Conservation (phyloP, 1,140 invertebrate species). For the Drosophila ananassae region DNA sequence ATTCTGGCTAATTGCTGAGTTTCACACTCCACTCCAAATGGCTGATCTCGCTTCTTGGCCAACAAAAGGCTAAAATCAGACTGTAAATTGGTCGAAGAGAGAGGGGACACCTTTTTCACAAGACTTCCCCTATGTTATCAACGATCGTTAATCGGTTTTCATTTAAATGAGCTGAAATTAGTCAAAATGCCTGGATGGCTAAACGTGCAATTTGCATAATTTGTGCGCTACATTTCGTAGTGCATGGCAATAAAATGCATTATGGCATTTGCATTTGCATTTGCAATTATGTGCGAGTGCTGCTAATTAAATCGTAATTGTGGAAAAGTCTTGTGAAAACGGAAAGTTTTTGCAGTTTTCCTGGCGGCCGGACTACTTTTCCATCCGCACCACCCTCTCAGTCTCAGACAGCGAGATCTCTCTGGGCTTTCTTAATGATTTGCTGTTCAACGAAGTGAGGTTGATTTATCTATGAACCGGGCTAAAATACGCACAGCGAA, state of each 20-base stretch:
- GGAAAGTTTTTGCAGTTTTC: conserved; percentile 57
- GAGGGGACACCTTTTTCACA: conserved; percentile 27
- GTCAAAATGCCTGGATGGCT: conserved; percentile 54
- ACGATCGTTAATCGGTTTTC: conserved; percentile 48
- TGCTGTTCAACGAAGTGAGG: conserved; percentile 52
- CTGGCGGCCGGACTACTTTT: conserved; percentile 13
- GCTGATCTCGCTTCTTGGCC: conserved; percentile 33
- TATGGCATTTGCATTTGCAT: conserved; percentile 46
- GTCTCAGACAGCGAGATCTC: neutral
- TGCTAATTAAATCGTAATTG: conserved; percentile 67
- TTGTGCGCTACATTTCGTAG: conserved; percentile 44
- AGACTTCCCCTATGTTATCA: conserved; percentile 49
- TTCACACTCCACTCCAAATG: conserved; percentile 26
- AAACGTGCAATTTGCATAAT: conserved; percentile 64
- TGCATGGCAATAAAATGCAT: conserved; percentile 66
- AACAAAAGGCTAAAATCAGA: conserved; percentile 4
- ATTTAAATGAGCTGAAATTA: conserved; percentile 64
- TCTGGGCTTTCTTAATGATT: neutral
- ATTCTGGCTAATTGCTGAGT: conserved; percentile 28
- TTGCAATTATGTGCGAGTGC: conserved; percentile 57
- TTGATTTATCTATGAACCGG: conserved; percentile 44
- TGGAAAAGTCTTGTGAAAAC: conserved; percentile 57
- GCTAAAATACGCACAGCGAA: conserved; percentile 42
- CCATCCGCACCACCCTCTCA: neutral
- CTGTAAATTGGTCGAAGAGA: conserved; percentile 18